Base-by-base conservation (phyloP, 2,797 vertebrate species). In the Onychomys leucogaster region DNA sequence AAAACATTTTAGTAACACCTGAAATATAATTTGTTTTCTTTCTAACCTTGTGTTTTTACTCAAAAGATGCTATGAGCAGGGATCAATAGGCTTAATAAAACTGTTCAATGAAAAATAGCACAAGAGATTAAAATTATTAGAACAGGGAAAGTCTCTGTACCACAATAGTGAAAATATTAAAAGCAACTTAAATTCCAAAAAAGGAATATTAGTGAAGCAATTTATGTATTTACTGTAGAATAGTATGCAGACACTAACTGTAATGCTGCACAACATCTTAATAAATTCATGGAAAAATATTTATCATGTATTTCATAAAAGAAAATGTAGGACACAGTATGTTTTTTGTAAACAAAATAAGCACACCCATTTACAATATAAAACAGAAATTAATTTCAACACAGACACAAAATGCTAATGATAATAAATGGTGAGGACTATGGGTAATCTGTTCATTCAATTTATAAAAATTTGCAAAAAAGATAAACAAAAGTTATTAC, bases 1-100 rank as follows among this genome's bases (percentile, higher is more conserved):
- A 49, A 96, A 95, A 57, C n/a, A 78, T 59, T 95, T 95, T 95
- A 49, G 61, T 89, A 95, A 89, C 4, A 21, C 27, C 83, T 92
- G 92, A 3, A 63, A 41, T 80, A 69, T 89, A 91, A 93, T 11
- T 92, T 75, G 2, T 91, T 95, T 93, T 77, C 65, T 84, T 87
- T 80, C 1, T 94, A 92, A 57, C 6, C 7, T 34, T 91, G 13
- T n/a, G 9, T 73, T 95, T 94, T 63, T 86, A 73, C 55, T 25
- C 4, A 89, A 93, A 94, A 65, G 32, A 59, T 88, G 71, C 78
- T 86, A 34, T 89, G 69, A 90, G 41, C 12, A 88, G n/a, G 29
- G 4, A 73, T 67, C 1, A 43, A 83, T n/a, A 78, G 23, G 21
- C 14, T 92, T 89, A 92, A 85, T 84, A 80, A 93, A 93, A 82